Percentiles rank a stretch among this genome's conserved stretches.
Conservation (phyloP, 2,888 invertebrate genomes). For the Thysanoteuthis rhombus region DNA sequence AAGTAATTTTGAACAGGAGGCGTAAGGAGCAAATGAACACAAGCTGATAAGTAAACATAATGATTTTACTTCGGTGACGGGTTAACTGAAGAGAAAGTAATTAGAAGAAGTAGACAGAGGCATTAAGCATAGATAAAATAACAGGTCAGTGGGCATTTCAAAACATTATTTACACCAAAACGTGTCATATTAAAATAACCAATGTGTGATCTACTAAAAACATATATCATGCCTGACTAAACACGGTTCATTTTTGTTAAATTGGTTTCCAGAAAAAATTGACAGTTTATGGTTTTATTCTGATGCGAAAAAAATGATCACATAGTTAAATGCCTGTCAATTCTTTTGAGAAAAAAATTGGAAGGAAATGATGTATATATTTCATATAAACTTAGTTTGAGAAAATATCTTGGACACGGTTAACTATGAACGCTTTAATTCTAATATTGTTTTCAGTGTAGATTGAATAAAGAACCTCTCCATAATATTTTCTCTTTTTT, state of each 20-base stretch:
- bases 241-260: background rate
- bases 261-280: background rate
- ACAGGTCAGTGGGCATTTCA: background rate
- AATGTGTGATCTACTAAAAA: background rate
- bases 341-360: background rate
- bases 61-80: background rate
- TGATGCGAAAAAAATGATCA: background rate
- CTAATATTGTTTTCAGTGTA: no score
- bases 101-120: background rate
- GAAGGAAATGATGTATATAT: background rate
- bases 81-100: background rate
- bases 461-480: no score
- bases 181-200: background rate
- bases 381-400: no score
- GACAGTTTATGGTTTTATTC: background rate
- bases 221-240: background rate
- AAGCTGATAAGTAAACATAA: background rate
- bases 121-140: background rate
- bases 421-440: no score
- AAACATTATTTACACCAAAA: background rate
- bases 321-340: background rate
- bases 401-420: no score
- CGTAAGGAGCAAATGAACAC: background rate
- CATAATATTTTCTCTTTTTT: no score
- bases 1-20: background rate